Evolutionary conservation across 2,888 invertebrate genomes (phyloP), one percentile per base, ranked within the genome.

Genomic region (Trachelus stipa): DNA sequence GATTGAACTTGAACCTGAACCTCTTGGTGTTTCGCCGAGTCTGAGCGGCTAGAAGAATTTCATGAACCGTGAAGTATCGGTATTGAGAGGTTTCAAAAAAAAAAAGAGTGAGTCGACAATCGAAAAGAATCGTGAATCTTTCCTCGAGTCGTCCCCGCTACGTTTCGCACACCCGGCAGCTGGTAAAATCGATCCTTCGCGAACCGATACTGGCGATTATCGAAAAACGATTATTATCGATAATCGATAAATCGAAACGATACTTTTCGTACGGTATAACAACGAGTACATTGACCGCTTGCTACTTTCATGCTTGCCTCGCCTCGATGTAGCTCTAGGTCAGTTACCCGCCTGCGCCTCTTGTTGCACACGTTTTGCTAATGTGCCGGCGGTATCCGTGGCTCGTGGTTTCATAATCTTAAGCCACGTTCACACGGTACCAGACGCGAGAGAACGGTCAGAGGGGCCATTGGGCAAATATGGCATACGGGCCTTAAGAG

Each of bases 301-400:
- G 73, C 15, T 81, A 76, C 80, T 83, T 81, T 75, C 82, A 40
- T 73, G 76, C 73, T 40, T 77, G 81, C 79, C 81, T 40, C 40
- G 15, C 40, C 40, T 78, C 75, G 75, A 82, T 79, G 79, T 83
- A 84, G 81, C 81, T 80, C 84, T 84, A 83, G 85, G 85, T 87
- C 87, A 85, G 87, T 86, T 86, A 85, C 85, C 85, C 82, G 86
- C 79, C 81, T 79, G 80, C 73, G 76, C 74, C 77, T 73, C 78
- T 76, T 68, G 75, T 40, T 73, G 78, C 73, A 68, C 74, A 78
- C 76, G 15, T 73, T 76, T 73, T 33, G 77, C 74, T 79, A 76
- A 78, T 80, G 78, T 76, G 37, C 75, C 73, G n/a, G 34, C 69
- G n/a, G 34, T 68, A 77, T 75, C 37, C 34, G 68, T 37, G 34